Base-by-base conservation (phyloP, 2,113 vertebrate genomes). In the Brachyistius frenatus region DNA sequence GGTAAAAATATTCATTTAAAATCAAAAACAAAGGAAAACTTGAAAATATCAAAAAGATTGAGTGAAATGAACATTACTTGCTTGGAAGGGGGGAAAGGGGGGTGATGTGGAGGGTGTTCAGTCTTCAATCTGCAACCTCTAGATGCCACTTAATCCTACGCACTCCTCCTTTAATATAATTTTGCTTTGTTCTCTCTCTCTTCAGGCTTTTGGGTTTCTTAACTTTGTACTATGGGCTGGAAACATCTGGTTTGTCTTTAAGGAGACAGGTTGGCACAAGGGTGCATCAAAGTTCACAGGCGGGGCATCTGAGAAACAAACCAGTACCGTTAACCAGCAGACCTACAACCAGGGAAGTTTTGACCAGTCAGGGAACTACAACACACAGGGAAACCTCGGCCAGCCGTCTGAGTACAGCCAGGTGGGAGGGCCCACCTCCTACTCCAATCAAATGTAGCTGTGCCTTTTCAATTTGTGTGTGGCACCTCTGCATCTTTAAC, bases 191-290 rank as follows among this genome's bases (percentile, higher is more conserved):
- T 70, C 13, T 71, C 30, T 63, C 39, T 73, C 63, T 77, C 30
- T 37, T 66, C 76, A 99, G 98, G 97, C 96, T 49, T 99, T 99
- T 86, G 98, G 98, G 77, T 99, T 96, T 94, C 95, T 99, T 88
- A 99, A 99, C 94, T 99, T 99, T 86, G 96, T 99, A 73, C 96
- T 99, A 23, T 99, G 98, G 98, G 98, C 98, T 80, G 98, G 98
- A 86, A 99, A 99, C 92, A 99, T 99, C 91, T 99, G 98, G 98
- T 99, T 99, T 92, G 98, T 99, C 88, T 99, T 99, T 90, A 99
- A 99, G 94, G 98, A 99, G 94, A 99, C 98, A 0, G 92, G 95
- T 65, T 99, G 98, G 98, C 98, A 99, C 74, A 97, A 98, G 87
- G 96, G 96, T 8, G 88, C 95, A 56, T 94, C 95, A 50, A 94